Base-by-base conservation (phyloP, 2,797 vertebrate species). In the Galago senegalensis region DNA sequence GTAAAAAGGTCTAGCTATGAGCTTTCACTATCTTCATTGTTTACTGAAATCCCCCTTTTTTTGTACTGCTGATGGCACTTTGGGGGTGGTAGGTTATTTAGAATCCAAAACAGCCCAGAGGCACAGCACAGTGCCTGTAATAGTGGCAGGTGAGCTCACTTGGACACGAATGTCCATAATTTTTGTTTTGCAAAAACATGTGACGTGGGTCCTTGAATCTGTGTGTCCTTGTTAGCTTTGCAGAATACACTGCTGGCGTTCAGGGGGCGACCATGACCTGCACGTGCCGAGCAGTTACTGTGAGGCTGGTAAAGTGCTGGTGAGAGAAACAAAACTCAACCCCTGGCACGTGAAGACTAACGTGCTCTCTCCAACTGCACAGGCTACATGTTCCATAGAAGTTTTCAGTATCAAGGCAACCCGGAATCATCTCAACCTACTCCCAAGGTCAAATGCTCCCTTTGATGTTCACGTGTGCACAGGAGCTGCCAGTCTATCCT, bases 111-210 rank as follows among this genome's bases (percentile, higher is more conserved):
- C 23, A 21, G 2, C 4, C 2, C 13, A n/a, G 16, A 49, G 63
- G 5, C 1, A 14, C 2, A 27, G 10, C 1, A 11, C 31, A 29
- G 13, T 7, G 2, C 31, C 11, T 10, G 4, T 27, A 9, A 25
- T 4, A 4, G 37, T 20, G 14, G 46, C 10, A 17, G 1, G 56
- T 40, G 7, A 40, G 5, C 20, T 83, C 21, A 2, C 63, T 43
- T 10, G 40, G 34, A 77, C 87, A 23, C 29, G 53, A 20, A 23
- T 18, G 49, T 40, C 40, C 18, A 4, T 25, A 23, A 20, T n/a
- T 7, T 46, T 1, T 0, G 0, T 67, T 84, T 29, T 43, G 23
- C 14, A 69, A 27, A 65, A 83, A 0, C 1, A 63, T 60, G 37
- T 29, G 43, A 29, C 5, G 13, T 2, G 18, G 8, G 23, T 79